phyloP scores from a whole-genome alignment of 2,113 vertebrate genomes.

The Nannospalax galili region DNA sequence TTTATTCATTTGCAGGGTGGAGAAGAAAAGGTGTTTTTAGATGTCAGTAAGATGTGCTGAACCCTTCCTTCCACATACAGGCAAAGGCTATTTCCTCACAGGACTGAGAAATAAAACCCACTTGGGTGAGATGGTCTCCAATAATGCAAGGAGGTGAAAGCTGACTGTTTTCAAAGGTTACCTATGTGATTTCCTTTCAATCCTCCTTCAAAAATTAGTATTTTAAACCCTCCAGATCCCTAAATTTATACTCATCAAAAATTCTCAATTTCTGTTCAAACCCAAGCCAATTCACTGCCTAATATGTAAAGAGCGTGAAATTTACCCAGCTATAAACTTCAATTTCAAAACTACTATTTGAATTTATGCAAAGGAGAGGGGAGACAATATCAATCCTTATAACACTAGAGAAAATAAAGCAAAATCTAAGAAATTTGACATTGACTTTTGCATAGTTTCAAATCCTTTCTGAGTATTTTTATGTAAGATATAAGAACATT shows the following conservation, averaged over 20 bases:
- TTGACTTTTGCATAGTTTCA: not conserved
- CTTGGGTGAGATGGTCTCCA: not conserved
- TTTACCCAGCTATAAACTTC: not conserved
- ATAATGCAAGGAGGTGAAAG: not conserved
- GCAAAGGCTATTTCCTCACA: not conserved
- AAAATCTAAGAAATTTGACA: not conserved
- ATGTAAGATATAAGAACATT: conserved; percentile 26
- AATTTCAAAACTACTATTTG: conserved; percentile 39
- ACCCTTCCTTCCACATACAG: not conserved
- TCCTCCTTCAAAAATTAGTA: not conserved
- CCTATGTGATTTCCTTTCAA: not conserved
- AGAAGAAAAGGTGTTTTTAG: not conserved
- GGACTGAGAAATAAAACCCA: not conserved
- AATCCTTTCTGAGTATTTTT: conserved; percentile 33
- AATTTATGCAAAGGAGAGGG: not conserved
- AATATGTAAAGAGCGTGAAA: not conserved
- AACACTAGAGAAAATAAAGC: not conserved
- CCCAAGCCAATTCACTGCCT: not conserved
- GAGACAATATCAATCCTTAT: not conserved
- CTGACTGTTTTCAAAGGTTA: conserved; percentile 13
- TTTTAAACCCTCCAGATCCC: conserved; percentile 32
- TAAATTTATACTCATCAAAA: not conserved
- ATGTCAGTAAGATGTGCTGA: not conserved
- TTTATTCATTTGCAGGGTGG: not conserved
- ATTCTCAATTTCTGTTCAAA: conserved; percentile 39